Base-by-base conservation (phyloP, 2,888 invertebrate species). In the Eumerus sabulonum region DNA sequence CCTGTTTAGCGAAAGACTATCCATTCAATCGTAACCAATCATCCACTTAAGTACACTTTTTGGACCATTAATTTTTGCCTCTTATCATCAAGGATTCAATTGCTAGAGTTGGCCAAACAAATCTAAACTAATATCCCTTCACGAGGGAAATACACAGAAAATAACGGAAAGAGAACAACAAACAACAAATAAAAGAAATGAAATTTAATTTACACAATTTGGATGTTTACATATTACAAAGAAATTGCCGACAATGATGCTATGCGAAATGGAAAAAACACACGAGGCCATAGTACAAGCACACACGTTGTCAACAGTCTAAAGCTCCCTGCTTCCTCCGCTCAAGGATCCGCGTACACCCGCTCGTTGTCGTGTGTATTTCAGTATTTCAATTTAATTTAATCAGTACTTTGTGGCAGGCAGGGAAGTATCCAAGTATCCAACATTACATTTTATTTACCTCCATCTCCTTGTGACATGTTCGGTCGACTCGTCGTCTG, bases 341-440 rank as follows among this genome's bases (percentile, higher is more conserved):
- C 27, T 27, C 27, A 27, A 27, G 3, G 7, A 27, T 27, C 27
- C 27, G 7, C 11, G 16, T 1, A 9, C 18, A 1, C 12, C 53
- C n/a, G 11, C 47, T 14, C 53, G 9, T 36, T 36, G 36, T 40
- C 17, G 18, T 50, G 38, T 64, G 13, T 47, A 48, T 36, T 35
- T 54, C 12, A 35, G 51, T 64, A 66, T 72, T 73, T 68, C 73
- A 77, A 73, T 79, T 79, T 74, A 79, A 79, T 79, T 79, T 79
- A 74, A 79, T 79, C 68, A 79, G 60, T 64, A 64, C 68, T 79
- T 74, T 74, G 79, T 9, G 79, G 64, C 40, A 35, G 48, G 7
- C 9, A 11, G 12, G 40, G 16, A 35, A 19, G 9, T 1, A 11
- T 74, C 63, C 68, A 16, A 73, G 45, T 48, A 57, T 74, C 63